These are phyloP conservation scores for Dromococcyx pavoninus DNA, from an alignment of 2,797 vertebrate species.

Conservation along the genomic window DNA sequence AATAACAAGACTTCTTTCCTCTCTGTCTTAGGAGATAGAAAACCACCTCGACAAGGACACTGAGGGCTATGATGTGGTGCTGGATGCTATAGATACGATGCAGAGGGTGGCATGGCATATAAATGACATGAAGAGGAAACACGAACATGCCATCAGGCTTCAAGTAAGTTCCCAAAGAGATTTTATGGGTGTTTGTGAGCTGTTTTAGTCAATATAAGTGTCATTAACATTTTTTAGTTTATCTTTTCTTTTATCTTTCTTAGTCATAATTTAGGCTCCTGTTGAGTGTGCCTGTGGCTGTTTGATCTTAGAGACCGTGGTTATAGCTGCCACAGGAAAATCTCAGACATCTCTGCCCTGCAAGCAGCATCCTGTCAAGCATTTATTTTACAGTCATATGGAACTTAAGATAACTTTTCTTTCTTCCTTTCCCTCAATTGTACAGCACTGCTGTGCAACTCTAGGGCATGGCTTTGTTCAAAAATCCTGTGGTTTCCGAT, in stretches of 20 bases:
- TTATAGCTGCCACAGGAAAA: constrained; percentile 42
- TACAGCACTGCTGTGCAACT: constrained; percentile 19
- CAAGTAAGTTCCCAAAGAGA: constrained; percentile 80
- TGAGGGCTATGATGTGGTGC: constrained; percentile 91
- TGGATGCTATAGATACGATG: constrained; percentile 97
- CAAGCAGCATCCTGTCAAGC: constrained; percentile 51
- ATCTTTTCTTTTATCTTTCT: constrained; percentile 34
- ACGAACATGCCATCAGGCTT: constrained; percentile 91
- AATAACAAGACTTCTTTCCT: not conserved
- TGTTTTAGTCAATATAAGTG: not conserved
- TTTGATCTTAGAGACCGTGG: constrained; percentile 14
- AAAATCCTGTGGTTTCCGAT: constrained; percentile 51
- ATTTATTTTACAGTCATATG: constrained; percentile 31
- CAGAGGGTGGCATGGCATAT: constrained; percentile 99
- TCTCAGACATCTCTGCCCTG: constrained; percentile 17
- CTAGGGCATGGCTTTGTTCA: constrained; percentile 57
- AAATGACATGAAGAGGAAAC: constrained; percentile 99
- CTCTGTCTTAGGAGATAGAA: constrained; percentile 87
- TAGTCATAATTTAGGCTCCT: constrained; percentile 11
- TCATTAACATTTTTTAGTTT: constrained; percentile 28
- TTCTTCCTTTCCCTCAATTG: constrained; percentile 37
- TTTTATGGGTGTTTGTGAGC: not conserved
- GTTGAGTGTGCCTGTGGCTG: constrained; percentile 4
- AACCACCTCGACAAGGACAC: constrained; percentile 97
- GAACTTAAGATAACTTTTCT: constrained; percentile 52